Evolutionary conservation across 2,888 invertebrate genomes (phyloP).

Genomic region (Drosophila macrospina): DNA sequence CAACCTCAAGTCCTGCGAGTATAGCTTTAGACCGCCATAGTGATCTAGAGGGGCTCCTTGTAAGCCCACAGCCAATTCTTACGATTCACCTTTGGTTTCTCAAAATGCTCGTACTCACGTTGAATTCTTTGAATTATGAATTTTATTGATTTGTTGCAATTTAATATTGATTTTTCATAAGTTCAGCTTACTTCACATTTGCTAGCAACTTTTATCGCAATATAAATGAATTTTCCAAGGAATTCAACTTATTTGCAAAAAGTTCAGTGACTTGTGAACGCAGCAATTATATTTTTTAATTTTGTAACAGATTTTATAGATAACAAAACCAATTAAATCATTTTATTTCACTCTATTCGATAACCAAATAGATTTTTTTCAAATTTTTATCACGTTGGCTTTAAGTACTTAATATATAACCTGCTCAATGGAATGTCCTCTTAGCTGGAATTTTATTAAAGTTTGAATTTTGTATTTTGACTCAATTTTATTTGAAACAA

Average conservation of each 20-base stretch:
- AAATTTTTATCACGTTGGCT: slow-evolving; percentile 61
- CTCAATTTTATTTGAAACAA: slow-evolving; percentile 34
- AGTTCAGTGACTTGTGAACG: slow-evolving; percentile 9
- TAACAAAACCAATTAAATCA: slow-evolving; percentile 29
- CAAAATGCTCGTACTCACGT: slow-evolving; percentile 68
- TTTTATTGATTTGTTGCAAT: slow-evolving; percentile 42
- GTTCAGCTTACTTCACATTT: slow-evolving; percentile 34
- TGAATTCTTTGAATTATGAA: slow-evolving; percentile 47
- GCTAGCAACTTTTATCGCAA: slow-evolving; percentile 27
- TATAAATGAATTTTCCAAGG: not conserved
- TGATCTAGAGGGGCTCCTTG: slow-evolving; percentile 16
- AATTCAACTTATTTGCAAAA: slow-evolving; percentile 14
- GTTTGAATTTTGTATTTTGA: slow-evolving; percentile 44
- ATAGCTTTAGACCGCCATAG: slow-evolving; percentile 17
- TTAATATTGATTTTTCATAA: slow-evolving; percentile 38
- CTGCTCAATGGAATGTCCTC: slow-evolving; percentile 76
- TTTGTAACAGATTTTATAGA: slow-evolving; percentile 10
- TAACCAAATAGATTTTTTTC: slow-evolving; percentile 25
- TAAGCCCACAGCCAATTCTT: slow-evolving; percentile 2
- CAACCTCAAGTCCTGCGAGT: slow-evolving; percentile 30
- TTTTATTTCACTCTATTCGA: slow-evolving; percentile 44
- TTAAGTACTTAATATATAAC: slow-evolving; percentile 61
- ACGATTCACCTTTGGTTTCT: slow-evolving; percentile 36
- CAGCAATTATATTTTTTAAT: not conserved
- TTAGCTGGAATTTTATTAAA: slow-evolving; percentile 68